A percentile compares a stretch with the other conserved stretches of the same genome.
Conservation (phyloP, 2,888 invertebrate species). For the Cylindroiulus punctatus region DNA sequence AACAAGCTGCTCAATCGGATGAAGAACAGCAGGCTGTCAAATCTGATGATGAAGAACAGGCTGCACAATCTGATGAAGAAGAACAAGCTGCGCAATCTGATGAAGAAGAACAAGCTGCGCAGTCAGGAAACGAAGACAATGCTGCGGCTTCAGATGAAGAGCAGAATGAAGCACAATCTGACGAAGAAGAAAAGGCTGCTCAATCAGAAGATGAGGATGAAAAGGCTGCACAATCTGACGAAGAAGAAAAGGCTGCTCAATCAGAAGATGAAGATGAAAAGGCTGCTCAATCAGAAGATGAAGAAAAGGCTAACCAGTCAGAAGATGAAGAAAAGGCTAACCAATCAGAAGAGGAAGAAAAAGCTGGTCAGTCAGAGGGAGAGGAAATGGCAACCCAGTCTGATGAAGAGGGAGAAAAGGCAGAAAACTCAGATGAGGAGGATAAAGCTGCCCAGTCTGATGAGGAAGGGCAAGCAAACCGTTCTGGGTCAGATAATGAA, state of each 20-base stretch:
- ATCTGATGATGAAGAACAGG: neutral
- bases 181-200: conserved; percentile 33
- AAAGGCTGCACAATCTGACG: neutral
- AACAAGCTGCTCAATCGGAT: neutral
- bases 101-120: conserved; percentile 24
- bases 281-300: neutral
- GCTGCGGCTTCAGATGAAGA: conserved; percentile 52
- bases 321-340: conserved; percentile 35
- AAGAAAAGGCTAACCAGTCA: conserved; percentile 46
- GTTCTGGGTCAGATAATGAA: neutral
- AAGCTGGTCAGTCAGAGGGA: neutral
- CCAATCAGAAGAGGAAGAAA: conserved; percentile 10
- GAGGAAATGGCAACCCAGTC: conserved; percentile 18
- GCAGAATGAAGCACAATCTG: conserved; percentile 37
- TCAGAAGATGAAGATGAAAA: conserved; percentile 20
- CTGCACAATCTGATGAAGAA: neutral
- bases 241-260: neutral
- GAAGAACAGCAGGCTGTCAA: conserved; percentile 2
- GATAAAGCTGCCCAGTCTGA: conserved; percentile 1
- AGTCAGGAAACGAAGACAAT: no score
- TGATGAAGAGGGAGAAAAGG: neutral
- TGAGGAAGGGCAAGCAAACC: neutral
- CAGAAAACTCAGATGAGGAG: neutral
- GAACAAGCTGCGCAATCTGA: conserved; percentile 51
- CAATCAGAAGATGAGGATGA: conserved; percentile 52